Evolutionary conservation across 2,113 vertebrate genomes (phyloP), one percentile per base, ranked within the genome.

Genomic region (Prinia subflava): DNA sequence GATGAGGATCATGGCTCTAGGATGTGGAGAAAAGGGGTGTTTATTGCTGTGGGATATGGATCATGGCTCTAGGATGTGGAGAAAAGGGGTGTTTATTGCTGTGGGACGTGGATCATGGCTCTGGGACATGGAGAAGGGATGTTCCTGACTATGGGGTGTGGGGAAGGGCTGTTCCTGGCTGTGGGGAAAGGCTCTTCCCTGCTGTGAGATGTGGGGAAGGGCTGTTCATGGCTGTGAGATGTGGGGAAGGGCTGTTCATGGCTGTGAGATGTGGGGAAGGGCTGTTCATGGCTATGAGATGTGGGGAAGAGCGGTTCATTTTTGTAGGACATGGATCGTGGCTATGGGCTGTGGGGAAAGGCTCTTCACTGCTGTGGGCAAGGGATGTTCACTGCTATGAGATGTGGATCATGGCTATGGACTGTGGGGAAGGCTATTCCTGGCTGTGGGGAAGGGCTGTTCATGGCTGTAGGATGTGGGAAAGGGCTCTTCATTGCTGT

Each of bases 221-320:
- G 21, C 1, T 20, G 13, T 2, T 46, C 20, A 0, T 30, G 2
- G 25, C 15, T 55, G 15, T 33, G 22, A 37, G 16, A 10, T 1
- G 0, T 0, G 15, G 44, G 18, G 50, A 2, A 19, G 41, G 30
- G 30, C 2, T 1, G 11, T 39, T 18, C 22, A 6, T 31, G 39
- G 44, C 57, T 50, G 13, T 21, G 35, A 28, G 22, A 15, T 7
- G 6, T 33, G 6, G 6, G 4, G 4, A 33, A 57, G 17, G 3
- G 25, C 1, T 2, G 9, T 37, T 62, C 35, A 1, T 20, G 2
- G 3, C 23, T n/a, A 1, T 33, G 30, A 30, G 69, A 23, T 2
- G 1, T 52, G 13, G 13, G 1, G 17, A 11, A 21, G 2, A 2
- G 18, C 0, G 6, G 44, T 11, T 30, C n/a, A 2, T 69, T 4